phyloP scores from a whole-genome alignment of 2,888 invertebrate species.

The Zaprionus obscuricornis region DNA sequence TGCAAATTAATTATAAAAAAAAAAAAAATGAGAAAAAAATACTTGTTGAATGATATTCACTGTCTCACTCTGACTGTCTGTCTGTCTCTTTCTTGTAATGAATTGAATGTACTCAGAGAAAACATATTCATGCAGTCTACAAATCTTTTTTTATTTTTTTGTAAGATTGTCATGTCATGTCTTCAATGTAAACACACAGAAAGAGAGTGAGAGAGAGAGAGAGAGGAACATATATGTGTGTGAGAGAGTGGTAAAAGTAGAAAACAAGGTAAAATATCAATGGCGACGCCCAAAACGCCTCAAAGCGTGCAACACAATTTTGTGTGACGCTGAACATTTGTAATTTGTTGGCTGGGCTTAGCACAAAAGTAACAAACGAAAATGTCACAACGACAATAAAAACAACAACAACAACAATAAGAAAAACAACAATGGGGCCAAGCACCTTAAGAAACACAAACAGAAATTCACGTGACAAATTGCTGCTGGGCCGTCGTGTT shows the following conservation, averaged over 20 bases:
- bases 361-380: slow-evolving; percentile 41
- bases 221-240: no score
- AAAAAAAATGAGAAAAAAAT: no score
- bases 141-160: background rate
- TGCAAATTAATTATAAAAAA: no score
- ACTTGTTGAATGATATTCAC: no score
- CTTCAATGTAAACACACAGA: slow-evolving; percentile 41
- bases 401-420: slow-evolving; percentile 34
- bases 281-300: slow-evolving; percentile 29
- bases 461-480: slow-evolving; percentile 71
- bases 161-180: slow-evolving; percentile 38
- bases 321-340: slow-evolving; percentile 35
- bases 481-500: slow-evolving; percentile 60
- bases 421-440: slow-evolving; percentile 2
- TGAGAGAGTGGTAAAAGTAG: background rate
- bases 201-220: no score
- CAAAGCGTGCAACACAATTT: slow-evolving; percentile 54
- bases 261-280: slow-evolving; percentile 5
- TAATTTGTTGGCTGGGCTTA: slow-evolving; percentile 45
- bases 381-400: slow-evolving; percentile 31
- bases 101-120: no score
- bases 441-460: slow-evolving; percentile 26
- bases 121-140: no score
- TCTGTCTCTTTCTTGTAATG: no score
- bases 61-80: no score